These are phyloP conservation scores for Hirudinaria manillensis DNA, from an alignment of 2,888 invertebrate species.

Conservation along the genomic window DNA sequence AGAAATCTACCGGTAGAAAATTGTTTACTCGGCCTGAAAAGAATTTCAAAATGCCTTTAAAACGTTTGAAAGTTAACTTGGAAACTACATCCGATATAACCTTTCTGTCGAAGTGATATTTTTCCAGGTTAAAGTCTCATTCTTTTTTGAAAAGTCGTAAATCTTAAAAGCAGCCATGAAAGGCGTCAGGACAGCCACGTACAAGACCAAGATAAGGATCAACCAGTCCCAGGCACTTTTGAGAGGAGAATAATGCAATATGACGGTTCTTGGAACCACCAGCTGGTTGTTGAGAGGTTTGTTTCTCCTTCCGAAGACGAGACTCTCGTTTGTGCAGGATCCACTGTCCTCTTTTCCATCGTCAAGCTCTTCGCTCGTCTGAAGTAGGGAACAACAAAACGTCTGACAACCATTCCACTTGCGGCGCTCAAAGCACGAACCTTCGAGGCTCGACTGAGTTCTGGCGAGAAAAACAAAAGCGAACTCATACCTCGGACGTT, in stretches of 20 bases:
- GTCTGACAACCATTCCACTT: too few relatives aligned
- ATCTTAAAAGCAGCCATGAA: constrained; percentile 51
- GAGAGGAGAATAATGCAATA: constrained; percentile 55
- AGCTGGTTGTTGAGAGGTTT: not conserved
- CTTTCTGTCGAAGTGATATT: too few relatives aligned
- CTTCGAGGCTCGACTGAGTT: too few relatives aligned
- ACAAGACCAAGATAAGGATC: constrained; percentile 51
- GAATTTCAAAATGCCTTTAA: not conserved
- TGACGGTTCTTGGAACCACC: constrained; percentile 48
- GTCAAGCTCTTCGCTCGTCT: constrained; percentile 6
- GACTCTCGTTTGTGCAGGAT: not conserved
- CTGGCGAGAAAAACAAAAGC: too few relatives aligned
- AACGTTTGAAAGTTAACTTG: not conserved
- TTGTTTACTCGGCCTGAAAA: constrained; percentile 37
- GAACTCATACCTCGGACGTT: not conserved
- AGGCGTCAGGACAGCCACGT: constrained; percentile 55
- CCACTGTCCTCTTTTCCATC: not conserved
- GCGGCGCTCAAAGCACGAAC: too few relatives aligned
- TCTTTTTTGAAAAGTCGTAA: not conserved
- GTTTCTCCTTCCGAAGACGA: not conserved
- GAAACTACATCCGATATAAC: too few relatives aligned
- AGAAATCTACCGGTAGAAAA: constrained; percentile 47
- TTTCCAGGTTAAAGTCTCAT: too few relatives aligned
- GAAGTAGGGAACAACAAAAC: not conserved
- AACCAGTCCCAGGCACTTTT: constrained; percentile 56